Conservation (phyloP, 2,797 vertebrate genomes). For the Poecilia picta region DNA sequence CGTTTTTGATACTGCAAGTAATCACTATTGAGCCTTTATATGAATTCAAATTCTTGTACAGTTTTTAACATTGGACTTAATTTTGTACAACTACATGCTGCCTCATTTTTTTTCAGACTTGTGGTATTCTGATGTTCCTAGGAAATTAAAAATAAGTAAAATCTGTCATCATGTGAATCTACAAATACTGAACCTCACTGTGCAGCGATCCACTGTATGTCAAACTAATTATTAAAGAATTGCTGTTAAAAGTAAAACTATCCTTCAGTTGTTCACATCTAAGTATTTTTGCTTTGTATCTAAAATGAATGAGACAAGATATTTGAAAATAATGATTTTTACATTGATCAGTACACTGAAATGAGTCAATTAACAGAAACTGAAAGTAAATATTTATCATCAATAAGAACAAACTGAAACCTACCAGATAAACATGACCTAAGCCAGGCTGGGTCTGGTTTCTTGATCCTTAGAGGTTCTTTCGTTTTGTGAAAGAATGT, state of each 20-base stretch:
- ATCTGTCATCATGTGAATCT: too few relatives aligned
- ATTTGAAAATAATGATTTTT: too few relatives aligned
- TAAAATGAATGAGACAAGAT: too few relatives aligned
- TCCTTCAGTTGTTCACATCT: not conserved
- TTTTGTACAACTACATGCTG: not conserved
- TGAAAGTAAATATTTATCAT: not conserved
- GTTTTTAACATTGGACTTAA: not conserved
- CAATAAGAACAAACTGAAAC: not conserved
- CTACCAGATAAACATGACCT: not conserved
- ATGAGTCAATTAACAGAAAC: too few relatives aligned
- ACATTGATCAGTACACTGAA: too few relatives aligned
- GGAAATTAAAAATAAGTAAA: not conserved
- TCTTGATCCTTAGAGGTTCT: not conserved
- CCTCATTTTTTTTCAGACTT: not conserved
- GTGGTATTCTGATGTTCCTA: not conserved
- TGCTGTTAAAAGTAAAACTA: too few relatives aligned
- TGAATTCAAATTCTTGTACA: not conserved
- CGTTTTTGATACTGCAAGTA: not conserved
- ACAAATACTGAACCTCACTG: too few relatives aligned
- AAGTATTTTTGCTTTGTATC: not conserved
- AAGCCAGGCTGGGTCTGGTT: not conserved
- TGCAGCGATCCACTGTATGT: too few relatives aligned
- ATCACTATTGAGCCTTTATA: not conserved
- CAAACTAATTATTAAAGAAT: too few relatives aligned
- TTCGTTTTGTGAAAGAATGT: not conserved